Conservation (phyloP, 2,797 vertebrate genomes). For the Falco novaeseelandiae region DNA sequence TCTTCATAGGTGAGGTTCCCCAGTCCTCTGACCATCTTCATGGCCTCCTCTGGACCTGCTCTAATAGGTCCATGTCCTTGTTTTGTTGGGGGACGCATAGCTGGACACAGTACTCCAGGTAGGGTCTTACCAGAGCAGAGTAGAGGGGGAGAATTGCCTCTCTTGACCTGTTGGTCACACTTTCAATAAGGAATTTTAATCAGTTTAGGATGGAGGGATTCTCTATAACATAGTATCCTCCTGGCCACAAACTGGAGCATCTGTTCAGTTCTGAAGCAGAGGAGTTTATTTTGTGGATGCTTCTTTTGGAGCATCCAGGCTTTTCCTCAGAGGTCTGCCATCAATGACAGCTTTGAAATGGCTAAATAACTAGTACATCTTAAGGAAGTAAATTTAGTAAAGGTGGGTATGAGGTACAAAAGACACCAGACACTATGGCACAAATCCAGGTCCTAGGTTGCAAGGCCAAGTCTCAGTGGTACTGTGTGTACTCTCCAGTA, state of each 20-base stretch:
- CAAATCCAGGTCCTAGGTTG: background rate
- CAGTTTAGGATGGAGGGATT: background rate
- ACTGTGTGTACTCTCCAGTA: background rate
- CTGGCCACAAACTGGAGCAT: background rate
- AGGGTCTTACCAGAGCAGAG: background rate
- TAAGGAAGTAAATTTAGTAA: background rate
- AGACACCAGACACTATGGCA: background rate
- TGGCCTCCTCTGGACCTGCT: background rate
- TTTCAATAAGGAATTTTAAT: background rate
- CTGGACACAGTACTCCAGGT: background rate
- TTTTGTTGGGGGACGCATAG: too few relatives aligned
- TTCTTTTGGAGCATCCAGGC: background rate
- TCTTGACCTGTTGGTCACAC: background rate
- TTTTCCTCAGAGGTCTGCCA: background rate
- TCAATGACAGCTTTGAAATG: background rate
- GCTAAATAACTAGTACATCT: background rate
- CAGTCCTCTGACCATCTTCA: background rate
- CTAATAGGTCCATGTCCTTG: too few relatives aligned
- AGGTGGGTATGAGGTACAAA: background rate
- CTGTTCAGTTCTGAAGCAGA: background rate
- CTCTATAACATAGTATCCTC: background rate
- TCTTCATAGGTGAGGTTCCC: background rate
- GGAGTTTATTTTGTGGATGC: background rate
- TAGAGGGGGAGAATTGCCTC: background rate
- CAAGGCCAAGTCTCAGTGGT: background rate